phyloP scores from a whole-genome alignment of 2,888 invertebrate genomes.

The Melanophora roralis region DNA sequence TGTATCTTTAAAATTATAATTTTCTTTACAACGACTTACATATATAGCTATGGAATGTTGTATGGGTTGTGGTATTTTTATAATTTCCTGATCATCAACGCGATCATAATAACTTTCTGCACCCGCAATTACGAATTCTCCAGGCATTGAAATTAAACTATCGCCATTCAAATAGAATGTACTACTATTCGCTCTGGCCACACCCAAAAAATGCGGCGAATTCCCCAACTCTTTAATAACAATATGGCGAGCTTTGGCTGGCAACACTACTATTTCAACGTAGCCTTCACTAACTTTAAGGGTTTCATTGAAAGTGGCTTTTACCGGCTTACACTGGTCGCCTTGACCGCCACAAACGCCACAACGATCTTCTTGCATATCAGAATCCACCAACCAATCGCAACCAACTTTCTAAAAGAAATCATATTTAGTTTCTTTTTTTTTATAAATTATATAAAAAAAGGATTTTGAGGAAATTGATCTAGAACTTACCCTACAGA shows the following conservation, averaged over 20 bases:
- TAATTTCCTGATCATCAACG: constrained; percentile 87
- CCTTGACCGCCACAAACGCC: constrained; percentile 92
- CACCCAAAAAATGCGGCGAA: constrained; percentile 88
- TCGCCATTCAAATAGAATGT: constrained; percentile 88
- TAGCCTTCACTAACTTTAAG: constrained; percentile 81
- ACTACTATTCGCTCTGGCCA: constrained; percentile 83
- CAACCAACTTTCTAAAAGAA: constrained; percentile 90
- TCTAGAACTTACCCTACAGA: constrained; percentile 81
- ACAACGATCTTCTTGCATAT: constrained; percentile 88
- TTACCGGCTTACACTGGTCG: constrained; percentile 85
- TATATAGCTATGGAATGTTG: constrained; percentile 88
- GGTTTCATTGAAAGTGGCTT: constrained; percentile 77
- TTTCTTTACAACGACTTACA: constrained; percentile 78
- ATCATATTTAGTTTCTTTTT: constrained; percentile 72
- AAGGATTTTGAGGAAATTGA: neutral
- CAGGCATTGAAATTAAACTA: constrained; percentile 84
- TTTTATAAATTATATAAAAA: no score
- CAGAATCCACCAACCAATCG: constrained; percentile 91
- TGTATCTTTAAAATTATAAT: constrained; percentile 4
- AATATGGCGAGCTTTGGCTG: constrained; percentile 88
- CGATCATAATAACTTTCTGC: constrained; percentile 88
- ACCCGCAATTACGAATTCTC: constrained; percentile 89
- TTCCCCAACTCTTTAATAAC: constrained; percentile 85
- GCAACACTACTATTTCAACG: constrained; percentile 82
- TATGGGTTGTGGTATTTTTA: constrained; percentile 89